These are phyloP conservation scores for Rousettus madagascariensis DNA, from an alignment of 2,797 vertebrate species.

Conservation along the genomic window DNA sequence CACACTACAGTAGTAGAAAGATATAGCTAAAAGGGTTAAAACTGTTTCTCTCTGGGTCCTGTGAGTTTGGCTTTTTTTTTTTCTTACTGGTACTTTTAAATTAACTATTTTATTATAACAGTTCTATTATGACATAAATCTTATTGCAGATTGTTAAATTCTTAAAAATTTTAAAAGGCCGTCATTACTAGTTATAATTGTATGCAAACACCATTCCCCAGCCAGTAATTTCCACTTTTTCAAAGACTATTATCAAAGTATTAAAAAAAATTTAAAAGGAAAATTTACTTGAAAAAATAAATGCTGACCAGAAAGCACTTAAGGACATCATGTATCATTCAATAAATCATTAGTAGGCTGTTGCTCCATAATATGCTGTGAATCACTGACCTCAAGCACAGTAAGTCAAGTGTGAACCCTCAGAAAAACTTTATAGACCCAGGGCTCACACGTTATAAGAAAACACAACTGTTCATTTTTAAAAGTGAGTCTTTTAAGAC, in stretches of 20 bases:
- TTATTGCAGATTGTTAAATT: not conserved
- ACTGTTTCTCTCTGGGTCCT: not conserved
- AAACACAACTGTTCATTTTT: not conserved
- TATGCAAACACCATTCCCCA: not conserved
- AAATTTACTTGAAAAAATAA: conserved; percentile 52
- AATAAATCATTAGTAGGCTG: not conserved
- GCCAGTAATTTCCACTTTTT: not conserved
- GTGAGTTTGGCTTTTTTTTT: not conserved
- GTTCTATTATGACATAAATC: not conserved
- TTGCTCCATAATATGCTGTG: not conserved
- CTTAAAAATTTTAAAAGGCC: not conserved
- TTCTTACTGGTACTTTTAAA: not conserved
- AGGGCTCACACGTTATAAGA: not conserved
- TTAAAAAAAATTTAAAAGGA: not conserved
- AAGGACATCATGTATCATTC: not conserved
- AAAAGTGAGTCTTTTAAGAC: not conserved
- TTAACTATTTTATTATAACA: not conserved
- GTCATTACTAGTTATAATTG: not conserved
- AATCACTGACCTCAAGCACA: conserved; percentile 18
- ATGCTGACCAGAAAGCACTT: not conserved
- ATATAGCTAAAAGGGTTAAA: not conserved
- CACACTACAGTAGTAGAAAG: not conserved
- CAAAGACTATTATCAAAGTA: not conserved
- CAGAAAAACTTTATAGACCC: not conserved
- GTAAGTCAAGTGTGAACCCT: not conserved